Conservation (phyloP, 1,140 invertebrate species). For the Elysia chlorotica region DNA sequence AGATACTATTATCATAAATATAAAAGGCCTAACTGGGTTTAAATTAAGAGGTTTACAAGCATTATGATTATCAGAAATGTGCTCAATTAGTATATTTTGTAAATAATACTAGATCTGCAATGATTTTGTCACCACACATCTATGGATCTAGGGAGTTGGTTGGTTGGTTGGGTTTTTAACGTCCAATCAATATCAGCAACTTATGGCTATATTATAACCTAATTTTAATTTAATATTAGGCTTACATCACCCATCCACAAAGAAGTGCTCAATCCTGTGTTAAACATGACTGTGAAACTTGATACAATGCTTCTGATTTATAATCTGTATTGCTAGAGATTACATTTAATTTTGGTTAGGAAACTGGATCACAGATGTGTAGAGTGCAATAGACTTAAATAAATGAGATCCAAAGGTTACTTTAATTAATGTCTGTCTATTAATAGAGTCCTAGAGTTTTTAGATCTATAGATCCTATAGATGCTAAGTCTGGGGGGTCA, state of each 20-base stretch:
- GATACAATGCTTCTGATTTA: neutral
- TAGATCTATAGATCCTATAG: neutral
- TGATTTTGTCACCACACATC: neutral
- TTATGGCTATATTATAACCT: neutral
- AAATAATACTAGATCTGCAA: too few relatives aligned
- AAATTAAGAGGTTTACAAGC: too few relatives aligned
- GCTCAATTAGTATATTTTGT: neutral
- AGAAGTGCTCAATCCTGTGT: conserved; percentile 16
- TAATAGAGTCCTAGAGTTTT: neutral
- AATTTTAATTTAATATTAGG: neutral
- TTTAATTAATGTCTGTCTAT: neutral
- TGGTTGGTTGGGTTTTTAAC: neutral
- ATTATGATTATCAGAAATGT: neutral
- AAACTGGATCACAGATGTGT: neutral
- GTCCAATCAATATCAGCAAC: neutral
- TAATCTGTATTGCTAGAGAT: neutral
- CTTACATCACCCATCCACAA: conserved; percentile 26
- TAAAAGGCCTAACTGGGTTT: too few relatives aligned
- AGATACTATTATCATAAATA: too few relatives aligned
- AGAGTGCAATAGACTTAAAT: neutral
- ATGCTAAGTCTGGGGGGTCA: too few relatives aligned
- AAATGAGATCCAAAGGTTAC: neutral
- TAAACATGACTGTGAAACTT: conserved; percentile 14
- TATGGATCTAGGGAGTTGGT: neutral
- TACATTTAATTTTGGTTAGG: neutral